phyloP scores from a whole-genome alignment of 2,888 invertebrate species.

The Lamellibrachia satsuma region DNA sequence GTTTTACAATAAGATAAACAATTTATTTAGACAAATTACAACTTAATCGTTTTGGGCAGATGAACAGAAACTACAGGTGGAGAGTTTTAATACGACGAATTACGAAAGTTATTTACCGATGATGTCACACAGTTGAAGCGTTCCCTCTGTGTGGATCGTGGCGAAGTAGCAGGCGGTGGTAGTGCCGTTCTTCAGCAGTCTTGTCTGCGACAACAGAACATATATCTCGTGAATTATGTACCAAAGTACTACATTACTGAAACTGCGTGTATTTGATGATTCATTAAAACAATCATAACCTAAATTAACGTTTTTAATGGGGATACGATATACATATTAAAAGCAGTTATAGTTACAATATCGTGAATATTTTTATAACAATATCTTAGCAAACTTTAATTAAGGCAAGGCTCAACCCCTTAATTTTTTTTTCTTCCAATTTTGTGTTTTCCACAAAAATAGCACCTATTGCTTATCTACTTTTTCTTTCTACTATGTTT shows the following conservation, averaged over 20 bases:
- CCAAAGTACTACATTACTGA: neutral
- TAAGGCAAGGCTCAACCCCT: too few relatives aligned
- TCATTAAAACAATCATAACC: neutral
- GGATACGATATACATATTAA: neutral
- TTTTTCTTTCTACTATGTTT: too few relatives aligned
- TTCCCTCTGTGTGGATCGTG: slow-evolving; percentile 78
- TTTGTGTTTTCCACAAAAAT: too few relatives aligned
- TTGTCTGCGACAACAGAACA: slow-evolving; percentile 70
- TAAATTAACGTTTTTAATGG: neutral
- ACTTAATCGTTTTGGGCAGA: neutral
- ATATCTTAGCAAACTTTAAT: too few relatives aligned
- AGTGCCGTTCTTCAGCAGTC: slow-evolving; percentile 80
- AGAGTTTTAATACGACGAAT: neutral
- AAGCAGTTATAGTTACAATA: neutral
- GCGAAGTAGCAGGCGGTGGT: slow-evolving; percentile 91
- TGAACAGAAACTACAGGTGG: neutral
- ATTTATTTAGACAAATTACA: neutral
- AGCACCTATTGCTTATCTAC: too few relatives aligned
- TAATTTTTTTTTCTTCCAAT: too few relatives aligned
- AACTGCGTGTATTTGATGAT: neutral
- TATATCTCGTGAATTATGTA: neutral
- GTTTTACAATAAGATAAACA: neutral
- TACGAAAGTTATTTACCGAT: slow-evolving; percentile 60
- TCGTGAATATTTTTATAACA: neutral
- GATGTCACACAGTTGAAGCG: slow-evolving; percentile 77